A percentile compares a stretch with the other conserved stretches of the same genome.
phyloP scores from a whole-genome alignment of 2,888 invertebrate genomes.

The Athetis lepigone region DNA sequence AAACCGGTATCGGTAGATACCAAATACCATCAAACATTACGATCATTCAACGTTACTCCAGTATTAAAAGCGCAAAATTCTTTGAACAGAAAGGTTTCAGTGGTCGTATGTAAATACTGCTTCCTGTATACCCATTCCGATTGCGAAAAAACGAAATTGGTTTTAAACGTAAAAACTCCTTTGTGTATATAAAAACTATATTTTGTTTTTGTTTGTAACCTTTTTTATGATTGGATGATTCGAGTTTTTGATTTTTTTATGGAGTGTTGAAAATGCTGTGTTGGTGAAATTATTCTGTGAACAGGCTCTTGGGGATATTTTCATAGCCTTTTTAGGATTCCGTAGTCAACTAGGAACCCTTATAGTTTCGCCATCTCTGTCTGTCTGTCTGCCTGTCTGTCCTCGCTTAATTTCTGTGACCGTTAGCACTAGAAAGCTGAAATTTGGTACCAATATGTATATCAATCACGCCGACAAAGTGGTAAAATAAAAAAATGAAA shows the following conservation, averaged over 20 bases:
- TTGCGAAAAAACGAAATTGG: slow-evolving; percentile 54
- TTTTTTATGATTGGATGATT: slow-evolving; percentile 35
- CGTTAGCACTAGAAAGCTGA: too few relatives aligned
- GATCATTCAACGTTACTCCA: slow-evolving; percentile 16
- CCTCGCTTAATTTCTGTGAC: too few relatives aligned
- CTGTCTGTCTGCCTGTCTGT: too few relatives aligned
- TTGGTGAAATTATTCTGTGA: neutral
- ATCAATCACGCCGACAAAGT: too few relatives aligned
- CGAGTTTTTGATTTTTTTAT: neutral
- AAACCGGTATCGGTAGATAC: slow-evolving; percentile 26
- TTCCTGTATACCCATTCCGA: slow-evolving; percentile 46
- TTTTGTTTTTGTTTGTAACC: slow-evolving; percentile 25
- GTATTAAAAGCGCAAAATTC: slow-evolving; percentile 52
- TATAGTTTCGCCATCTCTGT: too few relatives aligned
- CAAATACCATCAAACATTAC: slow-evolving; percentile 26
- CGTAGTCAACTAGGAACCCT: too few relatives aligned
- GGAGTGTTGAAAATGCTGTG: neutral
- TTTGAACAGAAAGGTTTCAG: slow-evolving; percentile 54
- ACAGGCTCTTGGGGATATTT: too few relatives aligned
- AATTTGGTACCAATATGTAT: too few relatives aligned
- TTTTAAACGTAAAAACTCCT: slow-evolving; percentile 53
- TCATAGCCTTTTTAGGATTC: too few relatives aligned
- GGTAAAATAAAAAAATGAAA: too few relatives aligned
- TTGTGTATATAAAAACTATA: slow-evolving; percentile 51
- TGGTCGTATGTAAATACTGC: slow-evolving; percentile 61